A percentile compares a stretch with the other conserved stretches of the same genome.
phyloP scores from a whole-genome alignment of 2,797 vertebrate genomes.

The Gymnoscopelus microlampas region DNA sequence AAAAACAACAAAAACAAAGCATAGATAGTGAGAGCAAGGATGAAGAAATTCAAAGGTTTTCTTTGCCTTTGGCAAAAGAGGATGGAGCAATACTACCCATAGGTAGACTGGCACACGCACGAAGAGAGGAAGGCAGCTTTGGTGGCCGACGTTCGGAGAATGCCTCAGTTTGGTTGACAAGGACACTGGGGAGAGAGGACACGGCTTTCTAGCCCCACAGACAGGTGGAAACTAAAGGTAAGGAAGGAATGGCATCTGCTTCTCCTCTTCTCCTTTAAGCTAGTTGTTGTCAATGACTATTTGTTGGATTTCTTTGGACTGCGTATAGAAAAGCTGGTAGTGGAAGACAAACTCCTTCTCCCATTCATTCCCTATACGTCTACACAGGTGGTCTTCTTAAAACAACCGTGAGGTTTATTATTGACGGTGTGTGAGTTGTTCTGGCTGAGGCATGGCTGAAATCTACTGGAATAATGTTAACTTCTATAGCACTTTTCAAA shows the following conservation, averaged over 20 bases:
- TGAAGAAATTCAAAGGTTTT: slow-evolving; percentile 75
- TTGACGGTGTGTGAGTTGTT: not conserved
- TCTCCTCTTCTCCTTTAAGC: slow-evolving; percentile 19
- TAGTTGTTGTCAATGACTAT: slow-evolving; percentile 15
- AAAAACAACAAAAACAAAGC: not conserved
- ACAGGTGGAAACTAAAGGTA: slow-evolving; percentile 74
- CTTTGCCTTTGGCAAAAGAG: slow-evolving; percentile 62
- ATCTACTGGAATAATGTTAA: slow-evolving; percentile 8
- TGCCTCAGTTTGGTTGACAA: slow-evolving; percentile 78
- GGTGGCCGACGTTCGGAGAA: slow-evolving; percentile 60
- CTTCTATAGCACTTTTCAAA: no score
- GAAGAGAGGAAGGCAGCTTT: slow-evolving; percentile 52
- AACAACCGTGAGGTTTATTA: not conserved
- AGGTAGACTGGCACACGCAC: slow-evolving; percentile 56
- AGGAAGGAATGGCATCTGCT: slow-evolving; percentile 44
- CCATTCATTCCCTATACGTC: slow-evolving; percentile 1
- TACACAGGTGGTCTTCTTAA: not conserved
- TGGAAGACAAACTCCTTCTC: not conserved
- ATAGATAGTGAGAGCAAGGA: slow-evolving; percentile 49
- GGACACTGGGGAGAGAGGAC: slow-evolving; percentile 61
- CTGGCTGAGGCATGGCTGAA: not conserved
- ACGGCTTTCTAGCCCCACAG: slow-evolving; percentile 51
- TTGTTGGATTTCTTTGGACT: slow-evolving; percentile 32
- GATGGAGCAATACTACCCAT: slow-evolving; percentile 68
- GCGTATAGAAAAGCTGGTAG: slow-evolving; percentile 8